Conservation (phyloP, 2,797 vertebrate species). For the Myripristis murdjan region DNA sequence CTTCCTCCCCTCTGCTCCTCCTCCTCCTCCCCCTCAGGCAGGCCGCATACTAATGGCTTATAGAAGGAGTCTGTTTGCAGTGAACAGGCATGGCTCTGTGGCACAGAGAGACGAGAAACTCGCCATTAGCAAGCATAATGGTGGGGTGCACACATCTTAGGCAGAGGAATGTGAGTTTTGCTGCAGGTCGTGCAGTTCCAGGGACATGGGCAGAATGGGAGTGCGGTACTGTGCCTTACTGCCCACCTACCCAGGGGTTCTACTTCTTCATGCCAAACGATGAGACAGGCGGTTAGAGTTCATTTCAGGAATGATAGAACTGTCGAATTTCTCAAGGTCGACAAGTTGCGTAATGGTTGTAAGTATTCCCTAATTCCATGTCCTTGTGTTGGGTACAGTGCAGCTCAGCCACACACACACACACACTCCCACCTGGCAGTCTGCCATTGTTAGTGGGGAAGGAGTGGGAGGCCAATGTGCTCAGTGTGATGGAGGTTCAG, state of each 20-base stretch:
- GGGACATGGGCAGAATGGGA: slow-evolving; percentile 39
- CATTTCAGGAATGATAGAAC: slow-evolving; percentile 16
- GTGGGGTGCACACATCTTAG: slow-evolving; percentile 70
- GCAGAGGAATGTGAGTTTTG: slow-evolving; percentile 74
- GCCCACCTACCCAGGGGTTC: slow-evolving; percentile 22
- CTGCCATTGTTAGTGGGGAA: slow-evolving; percentile 50
- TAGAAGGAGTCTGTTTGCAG: slow-evolving; percentile 87
- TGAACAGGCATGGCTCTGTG: slow-evolving; percentile 85
- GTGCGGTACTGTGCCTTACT: slow-evolving; percentile 32
- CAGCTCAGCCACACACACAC: slow-evolving; percentile 7
- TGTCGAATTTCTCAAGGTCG: slow-evolving; percentile 39
- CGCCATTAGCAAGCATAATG: slow-evolving; percentile 82
- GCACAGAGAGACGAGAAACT: slow-evolving; percentile 72
- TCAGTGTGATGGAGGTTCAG: slow-evolving; percentile 64
- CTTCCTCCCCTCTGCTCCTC: slow-evolving; percentile 75
- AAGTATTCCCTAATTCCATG: slow-evolving; percentile 32
- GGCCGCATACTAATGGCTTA: slow-evolving; percentile 84
- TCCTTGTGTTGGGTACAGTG: slow-evolving; percentile 34
- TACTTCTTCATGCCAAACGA: slow-evolving; percentile 18
- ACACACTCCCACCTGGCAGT: slow-evolving; percentile 47
- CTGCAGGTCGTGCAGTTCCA: slow-evolving; percentile 61
- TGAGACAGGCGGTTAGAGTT: slow-evolving; percentile 35
- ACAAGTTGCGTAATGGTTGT: slow-evolving; percentile 37
- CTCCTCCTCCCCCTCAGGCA: slow-evolving; percentile 72
- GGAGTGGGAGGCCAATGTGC: slow-evolving; percentile 56